phyloP scores from a whole-genome alignment of 2,797 vertebrate species.

The Spondyliosoma cantharus region DNA sequence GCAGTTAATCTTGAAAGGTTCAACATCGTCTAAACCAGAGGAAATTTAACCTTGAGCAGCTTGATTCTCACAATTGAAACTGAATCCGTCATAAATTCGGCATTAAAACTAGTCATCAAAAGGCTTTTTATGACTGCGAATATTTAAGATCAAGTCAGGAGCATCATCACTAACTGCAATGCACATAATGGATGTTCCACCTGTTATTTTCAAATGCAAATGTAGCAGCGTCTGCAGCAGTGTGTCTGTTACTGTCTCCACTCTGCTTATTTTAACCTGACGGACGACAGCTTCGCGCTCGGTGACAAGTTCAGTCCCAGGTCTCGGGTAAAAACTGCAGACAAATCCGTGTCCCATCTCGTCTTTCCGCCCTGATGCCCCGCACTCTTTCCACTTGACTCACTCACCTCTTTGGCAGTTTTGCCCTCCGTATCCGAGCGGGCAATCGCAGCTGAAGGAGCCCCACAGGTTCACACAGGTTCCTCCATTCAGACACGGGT shows the following conservation, averaged over 20 bases:
- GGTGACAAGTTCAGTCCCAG: conserved; percentile 1
- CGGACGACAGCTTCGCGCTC: conserved; percentile 4
- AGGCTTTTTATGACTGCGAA: neutral
- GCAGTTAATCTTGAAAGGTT: conserved; percentile 27
- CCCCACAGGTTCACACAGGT: conserved; percentile 94
- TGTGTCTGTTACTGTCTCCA: neutral
- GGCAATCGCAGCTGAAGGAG: conserved; percentile 91
- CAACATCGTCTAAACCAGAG: conserved; percentile 1
- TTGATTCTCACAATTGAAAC: neutral
- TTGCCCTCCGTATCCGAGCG: conserved; percentile 91
- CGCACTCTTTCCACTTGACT: neutral
- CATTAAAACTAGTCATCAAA: conserved; percentile 8
- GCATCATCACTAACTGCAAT: neutral
- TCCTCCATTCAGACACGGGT: conserved; percentile 90
- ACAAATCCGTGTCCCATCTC: neutral
- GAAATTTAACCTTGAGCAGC: conserved; percentile 16
- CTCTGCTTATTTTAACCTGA: conserved; percentile 14
- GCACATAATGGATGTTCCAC: neutral
- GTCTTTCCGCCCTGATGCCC: neutral
- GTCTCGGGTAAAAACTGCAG: conserved; percentile 4
- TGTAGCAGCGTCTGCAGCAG: neutral
- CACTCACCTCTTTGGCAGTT: conserved; percentile 91
- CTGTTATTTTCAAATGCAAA: conserved; percentile 26
- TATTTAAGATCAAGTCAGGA: neutral
- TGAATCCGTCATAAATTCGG: neutral